Conservation (phyloP, 2,888 invertebrate genomes). For the Rhagonycha fulva region DNA sequence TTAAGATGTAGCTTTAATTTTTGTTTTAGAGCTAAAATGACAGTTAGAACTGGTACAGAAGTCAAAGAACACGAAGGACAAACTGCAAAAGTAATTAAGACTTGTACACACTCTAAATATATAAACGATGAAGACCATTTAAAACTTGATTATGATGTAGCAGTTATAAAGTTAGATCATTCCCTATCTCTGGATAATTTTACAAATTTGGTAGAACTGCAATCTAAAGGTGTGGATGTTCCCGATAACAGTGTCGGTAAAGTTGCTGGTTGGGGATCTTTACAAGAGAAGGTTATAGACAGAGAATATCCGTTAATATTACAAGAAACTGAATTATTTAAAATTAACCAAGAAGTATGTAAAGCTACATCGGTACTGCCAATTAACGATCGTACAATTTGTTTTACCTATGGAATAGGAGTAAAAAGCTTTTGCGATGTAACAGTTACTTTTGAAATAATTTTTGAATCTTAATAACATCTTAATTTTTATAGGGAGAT, state of each 20-base stretch:
- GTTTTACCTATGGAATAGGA: background rate
- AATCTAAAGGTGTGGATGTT: background rate
- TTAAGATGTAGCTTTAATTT: too few species aligned
- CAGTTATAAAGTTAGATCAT: conserved; percentile 41
- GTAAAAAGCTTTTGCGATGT: background rate
- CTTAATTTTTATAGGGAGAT: background rate
- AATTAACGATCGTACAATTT: background rate
- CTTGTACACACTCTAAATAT: conserved; percentile 19
- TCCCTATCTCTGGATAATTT: background rate
- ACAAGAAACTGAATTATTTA: background rate
- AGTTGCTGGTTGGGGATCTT: background rate
- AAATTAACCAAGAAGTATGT: conserved; percentile 6
- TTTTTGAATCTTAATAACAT: background rate
- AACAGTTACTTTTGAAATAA: background rate
- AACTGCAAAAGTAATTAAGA: background rate
- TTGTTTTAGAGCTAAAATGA: too few species aligned
- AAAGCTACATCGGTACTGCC: background rate
- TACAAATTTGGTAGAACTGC: background rate
- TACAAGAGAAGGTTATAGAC: background rate
- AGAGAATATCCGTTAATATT: background rate
- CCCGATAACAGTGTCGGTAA: background rate
- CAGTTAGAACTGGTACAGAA: background rate
- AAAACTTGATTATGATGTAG: conserved; percentile 42
- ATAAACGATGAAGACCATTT: background rate
- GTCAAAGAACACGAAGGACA: background rate